Percentiles rank a stretch among this genome's conserved stretches.
These are phyloP conservation scores for Leptinotarsa juncta DNA, from an alignment of 2,888 invertebrate genomes.

Conservation along the genomic window DNA sequence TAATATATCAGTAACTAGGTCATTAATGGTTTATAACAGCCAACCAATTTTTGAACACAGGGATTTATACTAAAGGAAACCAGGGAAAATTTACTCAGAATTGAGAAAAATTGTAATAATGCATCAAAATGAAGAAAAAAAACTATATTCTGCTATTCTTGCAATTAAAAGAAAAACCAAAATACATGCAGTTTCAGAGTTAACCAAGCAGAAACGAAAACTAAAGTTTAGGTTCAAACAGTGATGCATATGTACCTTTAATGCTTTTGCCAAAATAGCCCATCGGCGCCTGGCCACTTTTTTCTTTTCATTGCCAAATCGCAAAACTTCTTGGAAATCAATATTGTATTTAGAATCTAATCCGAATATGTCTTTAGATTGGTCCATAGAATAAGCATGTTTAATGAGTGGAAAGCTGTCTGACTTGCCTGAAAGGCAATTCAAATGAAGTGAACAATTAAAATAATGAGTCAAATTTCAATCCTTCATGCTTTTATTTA, in stretches of 20 bases:
- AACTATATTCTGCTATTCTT: constrained; percentile 10
- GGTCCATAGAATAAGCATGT: constrained; percentile 63
- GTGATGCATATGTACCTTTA: constrained; percentile 64
- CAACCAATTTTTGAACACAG: too few species aligned
- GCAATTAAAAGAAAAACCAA: neutral
- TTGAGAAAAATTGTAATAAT: constrained; percentile 3
- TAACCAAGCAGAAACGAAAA: constrained; percentile 32
- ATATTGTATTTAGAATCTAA: constrained; percentile 59
- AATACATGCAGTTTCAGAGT: constrained; percentile 31
- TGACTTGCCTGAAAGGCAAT: constrained; percentile 53
- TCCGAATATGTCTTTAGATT: constrained; percentile 61
- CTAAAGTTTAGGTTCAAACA: constrained; percentile 56
- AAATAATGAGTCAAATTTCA: constrained; percentile 48
- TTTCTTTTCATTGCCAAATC: constrained; percentile 63
- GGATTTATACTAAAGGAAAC: too few species aligned
- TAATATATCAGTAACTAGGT: too few species aligned
- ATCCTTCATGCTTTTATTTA: constrained; percentile 59
- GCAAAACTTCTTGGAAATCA: constrained; percentile 61
- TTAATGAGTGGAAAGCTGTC: constrained; percentile 41
- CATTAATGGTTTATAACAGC: too few species aligned
- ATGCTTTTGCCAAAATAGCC: constrained; percentile 76
- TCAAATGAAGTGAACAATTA: constrained; percentile 44
- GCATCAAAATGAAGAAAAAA: neutral
- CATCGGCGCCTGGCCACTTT: constrained; percentile 75
- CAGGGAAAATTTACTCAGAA: neutral